These are phyloP conservation scores for Ophioninae sp. DNA, from an alignment of 2,888 invertebrate species.

Conservation along the genomic window DNA sequence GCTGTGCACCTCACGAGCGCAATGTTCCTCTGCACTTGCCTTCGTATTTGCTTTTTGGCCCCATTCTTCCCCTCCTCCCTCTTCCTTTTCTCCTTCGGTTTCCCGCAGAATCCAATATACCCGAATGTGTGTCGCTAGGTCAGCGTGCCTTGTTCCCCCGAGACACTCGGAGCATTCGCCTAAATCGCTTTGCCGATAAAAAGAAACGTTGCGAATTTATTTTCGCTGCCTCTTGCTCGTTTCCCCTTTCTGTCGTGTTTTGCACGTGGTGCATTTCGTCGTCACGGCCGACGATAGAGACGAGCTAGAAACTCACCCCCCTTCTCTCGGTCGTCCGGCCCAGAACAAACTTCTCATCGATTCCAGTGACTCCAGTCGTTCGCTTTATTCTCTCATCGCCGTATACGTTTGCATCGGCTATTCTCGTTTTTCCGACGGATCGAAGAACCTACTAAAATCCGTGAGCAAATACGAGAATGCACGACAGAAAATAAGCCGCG, in stretches of 20 bases:
- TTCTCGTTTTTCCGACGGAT: constrained; percentile 27
- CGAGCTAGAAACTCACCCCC: background rate
- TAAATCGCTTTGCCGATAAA: constrained; percentile 62
- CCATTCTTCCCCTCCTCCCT: background rate
- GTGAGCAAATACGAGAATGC: constrained; percentile 12
- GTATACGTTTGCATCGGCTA: constrained; percentile 11
- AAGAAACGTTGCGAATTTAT: constrained; percentile 7
- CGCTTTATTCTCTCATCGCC: constrained; percentile 16
- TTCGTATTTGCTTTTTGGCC: constrained; percentile 7
- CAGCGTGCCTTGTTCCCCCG: constrained; percentile 48
- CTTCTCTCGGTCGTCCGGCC: background rate
- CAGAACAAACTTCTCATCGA: constrained; percentile 16
- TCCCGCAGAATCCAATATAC: constrained; percentile 61
- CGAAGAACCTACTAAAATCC: constrained; percentile 39
- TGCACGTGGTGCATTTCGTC: constrained; percentile 46
- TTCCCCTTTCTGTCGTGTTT: constrained; percentile 19
- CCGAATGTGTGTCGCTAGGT: constrained; percentile 68
- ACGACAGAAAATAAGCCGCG: constrained; percentile 11
- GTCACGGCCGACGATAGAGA: background rate
- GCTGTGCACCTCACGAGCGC: background rate
- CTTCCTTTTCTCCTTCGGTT: constrained; percentile 23
- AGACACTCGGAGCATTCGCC: constrained; percentile 42
- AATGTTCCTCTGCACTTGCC: background rate
- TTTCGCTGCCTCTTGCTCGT: constrained; percentile 27
- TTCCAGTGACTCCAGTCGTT: constrained; percentile 10